These are phyloP conservation scores for Burhinus oedicnemus DNA, from an alignment of 2,113 vertebrate genomes.

Conservation along the genomic window DNA sequence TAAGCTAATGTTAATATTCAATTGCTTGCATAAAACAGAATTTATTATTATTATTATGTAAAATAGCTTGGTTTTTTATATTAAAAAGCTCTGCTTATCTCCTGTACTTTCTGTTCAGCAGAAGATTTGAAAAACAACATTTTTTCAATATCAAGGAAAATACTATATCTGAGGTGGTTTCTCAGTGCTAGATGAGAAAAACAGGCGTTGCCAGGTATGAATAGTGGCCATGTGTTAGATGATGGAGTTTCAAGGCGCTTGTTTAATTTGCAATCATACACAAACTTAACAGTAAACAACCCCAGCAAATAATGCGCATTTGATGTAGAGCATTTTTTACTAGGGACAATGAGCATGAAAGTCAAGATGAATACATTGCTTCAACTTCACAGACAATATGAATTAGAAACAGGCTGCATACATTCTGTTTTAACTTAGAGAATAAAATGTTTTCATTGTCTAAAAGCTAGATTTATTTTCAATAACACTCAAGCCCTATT, in stretches of 20 bases:
- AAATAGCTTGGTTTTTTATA: not conserved
- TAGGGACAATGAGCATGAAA: conserved; percentile 56
- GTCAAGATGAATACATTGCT: conserved; percentile 56
- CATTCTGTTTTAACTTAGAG: conserved; percentile 66
- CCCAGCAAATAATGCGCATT: conserved; percentile 48
- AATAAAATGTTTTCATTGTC: conserved; percentile 66
- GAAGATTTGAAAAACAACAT: not conserved
- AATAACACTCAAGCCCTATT: conserved; percentile 39
- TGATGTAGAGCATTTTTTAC: conserved; percentile 67
- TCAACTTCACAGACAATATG: conserved; percentile 49
- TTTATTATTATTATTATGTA: not conserved
- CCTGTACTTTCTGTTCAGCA: not conserved
- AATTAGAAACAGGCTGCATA: conserved; percentile 72
- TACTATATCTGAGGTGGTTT: not conserved
- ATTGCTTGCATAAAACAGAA: not conserved
- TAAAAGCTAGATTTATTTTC: conserved; percentile 54
- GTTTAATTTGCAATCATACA: conserved; percentile 60
- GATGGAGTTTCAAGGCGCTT: not conserved
- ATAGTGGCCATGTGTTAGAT: not conserved
- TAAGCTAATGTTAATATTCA: not conserved
- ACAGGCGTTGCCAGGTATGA: not conserved
- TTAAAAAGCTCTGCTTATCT: not conserved
- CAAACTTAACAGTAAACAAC: conserved; percentile 62
- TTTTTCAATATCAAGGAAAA: conserved; percentile 23
- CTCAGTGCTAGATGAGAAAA: not conserved